Base-by-base conservation (phyloP, 1,140 invertebrate species). In the Drosophila pachea region DNA sequence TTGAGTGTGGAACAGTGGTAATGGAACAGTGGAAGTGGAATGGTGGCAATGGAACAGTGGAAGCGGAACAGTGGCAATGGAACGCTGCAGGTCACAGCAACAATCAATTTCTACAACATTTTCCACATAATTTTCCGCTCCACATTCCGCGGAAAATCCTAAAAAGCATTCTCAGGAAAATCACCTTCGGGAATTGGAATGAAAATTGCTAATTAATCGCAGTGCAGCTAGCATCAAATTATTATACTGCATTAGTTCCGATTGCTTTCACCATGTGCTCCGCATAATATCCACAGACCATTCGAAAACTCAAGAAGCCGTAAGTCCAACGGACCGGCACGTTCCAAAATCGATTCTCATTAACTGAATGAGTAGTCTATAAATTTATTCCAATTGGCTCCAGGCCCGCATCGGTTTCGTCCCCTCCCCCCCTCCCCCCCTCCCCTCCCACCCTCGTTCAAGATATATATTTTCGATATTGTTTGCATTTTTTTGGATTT, bases 281-380 rank as follows among this genome's bases (percentile, higher is more conserved):
- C 29, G 12, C 29, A 49, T 33, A 50, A 50, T 12, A 5, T 33
- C n/a, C 53, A 43, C 29, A 31, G 6, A 14, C n/a, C 7, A 12
- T 56, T 56, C 11, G 12, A 14, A 6, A 29, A 29, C 29, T 29
- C 22, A 22, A 22, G 22, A 22, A 22, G 29, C 48, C 7, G 48
- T 38, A 9, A 40, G 38, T 36, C 11, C 52, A 55, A 11, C 45
- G 31, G 31, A 36, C 50, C 45, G 45, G 60, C 60, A 68, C 66
- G 60, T 64, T 33, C 31, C 12, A 43, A 56, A 59, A 59, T 47
- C 40, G 16, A 38, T 61, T 49, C 12, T 22, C 48, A 43, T 62
- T n/a, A 48, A 48, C 42, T 48, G 14, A 54, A 16, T 54, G 48
- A 42, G 54, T 56, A 22, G 16, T 54, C 22, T 42, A 54, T 54